phyloP scores from a whole-genome alignment of 2,113 vertebrate species.

The Microcebus lehilahytsara region DNA sequence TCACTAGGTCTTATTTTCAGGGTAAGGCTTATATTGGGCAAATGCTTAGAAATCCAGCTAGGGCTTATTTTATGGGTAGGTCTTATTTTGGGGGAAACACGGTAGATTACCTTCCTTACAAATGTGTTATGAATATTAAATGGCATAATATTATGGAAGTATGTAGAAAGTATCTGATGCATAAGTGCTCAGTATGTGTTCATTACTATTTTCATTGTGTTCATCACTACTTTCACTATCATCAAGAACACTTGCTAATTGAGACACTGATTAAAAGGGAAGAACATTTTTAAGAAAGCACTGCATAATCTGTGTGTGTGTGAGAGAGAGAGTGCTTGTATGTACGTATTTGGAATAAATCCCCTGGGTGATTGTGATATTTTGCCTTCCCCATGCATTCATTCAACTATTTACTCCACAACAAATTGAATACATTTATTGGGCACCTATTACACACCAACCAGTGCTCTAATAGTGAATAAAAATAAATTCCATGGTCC shows the following conservation, averaged over 20 bases:
- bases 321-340: no score
- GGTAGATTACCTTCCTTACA: neutral
- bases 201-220: neutral
- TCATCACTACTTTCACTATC: neutral
- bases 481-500: neutral
- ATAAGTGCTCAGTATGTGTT: neutral
- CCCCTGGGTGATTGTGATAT: neutral
- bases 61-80: no score
- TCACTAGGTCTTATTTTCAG: no score
- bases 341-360: neutral
- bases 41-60: no score
- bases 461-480: neutral
- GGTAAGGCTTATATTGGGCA: no score
- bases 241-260: neutral
- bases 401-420: neutral
- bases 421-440: neutral
- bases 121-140: neutral
- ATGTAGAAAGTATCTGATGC: neutral
- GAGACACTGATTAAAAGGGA: neutral
- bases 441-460: neutral
- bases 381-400: neutral
- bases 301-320: neutral
- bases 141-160: neutral
- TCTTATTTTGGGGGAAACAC: no score
- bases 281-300: neutral